Conservation (phyloP, 2,888 invertebrate species). For the Ctenicera cuprea region DNA sequence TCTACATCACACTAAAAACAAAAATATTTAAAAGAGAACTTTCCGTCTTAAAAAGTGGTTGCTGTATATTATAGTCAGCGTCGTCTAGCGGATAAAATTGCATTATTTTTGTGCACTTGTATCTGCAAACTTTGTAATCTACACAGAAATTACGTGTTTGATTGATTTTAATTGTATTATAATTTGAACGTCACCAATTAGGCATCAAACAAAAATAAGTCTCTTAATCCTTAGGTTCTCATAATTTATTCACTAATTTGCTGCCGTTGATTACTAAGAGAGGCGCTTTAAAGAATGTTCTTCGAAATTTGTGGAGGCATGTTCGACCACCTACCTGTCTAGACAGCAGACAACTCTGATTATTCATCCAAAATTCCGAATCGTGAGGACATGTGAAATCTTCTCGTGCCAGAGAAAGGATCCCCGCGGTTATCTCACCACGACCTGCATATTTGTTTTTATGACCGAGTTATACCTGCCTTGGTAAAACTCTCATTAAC, state of each 20-base stretch:
- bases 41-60: too few species aligned
- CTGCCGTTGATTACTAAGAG: conserved; percentile 21
- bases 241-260: conserved; percentile 31
- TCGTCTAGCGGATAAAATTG: too few species aligned
- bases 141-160: too few species aligned
- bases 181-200: too few species aligned
- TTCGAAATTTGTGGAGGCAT: conserved; percentile 38
- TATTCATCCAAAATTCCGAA: conserved; percentile 45
- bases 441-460: conserved; percentile 27
- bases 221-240: background rate
- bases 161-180: too few species aligned
- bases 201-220: background rate
- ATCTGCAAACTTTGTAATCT: too few species aligned
- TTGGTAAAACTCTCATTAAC: conserved; percentile 22
- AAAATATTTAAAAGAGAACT: too few species aligned
- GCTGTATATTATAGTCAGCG: too few species aligned
- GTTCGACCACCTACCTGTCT: conserved; percentile 52
- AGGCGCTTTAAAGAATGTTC: conserved; percentile 40
- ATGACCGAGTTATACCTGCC: conserved; percentile 11
- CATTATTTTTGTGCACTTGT: too few species aligned
- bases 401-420: conserved; percentile 39
- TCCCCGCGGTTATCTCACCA: conserved; percentile 30
- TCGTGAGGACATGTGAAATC: conserved; percentile 31
- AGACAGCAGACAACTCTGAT: conserved; percentile 50
- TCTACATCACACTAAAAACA: too few species aligned